Percentiles rank a stretch among this genome's conserved stretches.
These are phyloP conservation scores for Craniophora ligustri DNA, from an alignment of 2,888 invertebrate species.

Conservation along the genomic window DNA sequence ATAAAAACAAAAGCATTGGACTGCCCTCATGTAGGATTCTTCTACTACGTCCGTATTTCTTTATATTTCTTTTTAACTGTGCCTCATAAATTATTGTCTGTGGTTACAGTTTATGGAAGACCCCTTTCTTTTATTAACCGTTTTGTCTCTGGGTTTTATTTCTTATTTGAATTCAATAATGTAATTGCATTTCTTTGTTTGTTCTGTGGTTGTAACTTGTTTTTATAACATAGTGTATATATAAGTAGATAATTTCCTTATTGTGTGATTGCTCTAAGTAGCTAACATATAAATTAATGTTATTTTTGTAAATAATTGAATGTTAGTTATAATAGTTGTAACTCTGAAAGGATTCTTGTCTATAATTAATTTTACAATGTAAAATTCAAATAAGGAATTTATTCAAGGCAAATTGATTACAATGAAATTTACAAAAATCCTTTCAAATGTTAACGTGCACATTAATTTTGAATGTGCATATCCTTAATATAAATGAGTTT, in stretches of 20 bases:
- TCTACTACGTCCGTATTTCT: slow-evolving; percentile 37
- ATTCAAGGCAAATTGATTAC: neutral
- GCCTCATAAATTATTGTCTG: too few species aligned
- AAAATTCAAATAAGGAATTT: neutral
- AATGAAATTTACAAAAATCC: slow-evolving; percentile 21
- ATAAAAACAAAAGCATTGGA: slow-evolving; percentile 26
- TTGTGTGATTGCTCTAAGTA: neutral
- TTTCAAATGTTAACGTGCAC: too few species aligned
- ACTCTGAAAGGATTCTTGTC: slow-evolving; percentile 41
- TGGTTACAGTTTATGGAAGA: neutral
- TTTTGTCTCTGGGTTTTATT: neutral
- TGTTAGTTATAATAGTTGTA: neutral
- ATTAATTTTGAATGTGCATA: too few species aligned
- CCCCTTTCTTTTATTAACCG: neutral
- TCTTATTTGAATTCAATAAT: too few species aligned
- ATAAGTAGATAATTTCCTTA: too few species aligned
- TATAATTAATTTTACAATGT: slow-evolving; percentile 1
- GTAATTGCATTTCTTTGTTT: too few species aligned
- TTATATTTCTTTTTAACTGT: too few species aligned
- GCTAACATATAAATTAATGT: slow-evolving; percentile 11
- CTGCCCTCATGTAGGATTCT: slow-evolving; percentile 45
- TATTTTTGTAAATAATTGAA: slow-evolving; percentile 12
- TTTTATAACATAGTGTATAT: too few species aligned
- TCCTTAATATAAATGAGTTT: too few species aligned
- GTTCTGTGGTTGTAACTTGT: too few species aligned